Evolutionary conservation across 2,113 vertebrate genomes (phyloP), one percentile per base, ranked within the genome.

Genomic region (Tympanuchus pallidicinctus): DNA sequence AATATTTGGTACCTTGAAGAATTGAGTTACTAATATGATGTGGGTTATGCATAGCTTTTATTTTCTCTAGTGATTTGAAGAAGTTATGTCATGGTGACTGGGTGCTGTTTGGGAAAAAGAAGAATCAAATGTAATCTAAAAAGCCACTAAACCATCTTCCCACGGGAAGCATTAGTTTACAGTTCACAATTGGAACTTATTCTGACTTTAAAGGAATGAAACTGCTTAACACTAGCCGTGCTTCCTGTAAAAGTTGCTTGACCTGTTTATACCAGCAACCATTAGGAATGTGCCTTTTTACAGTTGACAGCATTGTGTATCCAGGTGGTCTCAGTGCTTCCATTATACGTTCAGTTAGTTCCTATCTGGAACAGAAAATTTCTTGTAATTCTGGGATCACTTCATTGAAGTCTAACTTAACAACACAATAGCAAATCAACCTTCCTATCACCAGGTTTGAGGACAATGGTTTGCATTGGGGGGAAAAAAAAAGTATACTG

Each of bases 301-400:
- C 56, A 70, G 63, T 8, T 57, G 70, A 90, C 81, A 89, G 48
- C 54, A 57, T 21, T n/a, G 45, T 66, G 63, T 63, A 34, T 47
- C 81, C 92, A 92, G 92, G 86, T 95, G 84, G 63, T 89, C 78
- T 87, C 78, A 54, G 54, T 84, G 38, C 85, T 92, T 87, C 94
- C 92, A 50, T 73, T 91, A 54, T 24, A 40, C 43, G 38, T 94
- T 89, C 65, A 82, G 57, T 61, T 79, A 89, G 12, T 54, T 79
- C 81, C 54, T 78, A 80, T 63, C 40, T 89, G 92, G 86, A 74
- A 40, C 69, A 86, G 56, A 89, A 86, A 54, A 18, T 45, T 15
- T 7, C 40, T 45, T 66, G 40, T 56, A 82, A 22, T 79, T 91
- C 81, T 54, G 28, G 38, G 42, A 50, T 59, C 9, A 0, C 32